Conservation (phyloP, 2,113 vertebrate genomes). For the Elgaria multicarinata region DNA sequence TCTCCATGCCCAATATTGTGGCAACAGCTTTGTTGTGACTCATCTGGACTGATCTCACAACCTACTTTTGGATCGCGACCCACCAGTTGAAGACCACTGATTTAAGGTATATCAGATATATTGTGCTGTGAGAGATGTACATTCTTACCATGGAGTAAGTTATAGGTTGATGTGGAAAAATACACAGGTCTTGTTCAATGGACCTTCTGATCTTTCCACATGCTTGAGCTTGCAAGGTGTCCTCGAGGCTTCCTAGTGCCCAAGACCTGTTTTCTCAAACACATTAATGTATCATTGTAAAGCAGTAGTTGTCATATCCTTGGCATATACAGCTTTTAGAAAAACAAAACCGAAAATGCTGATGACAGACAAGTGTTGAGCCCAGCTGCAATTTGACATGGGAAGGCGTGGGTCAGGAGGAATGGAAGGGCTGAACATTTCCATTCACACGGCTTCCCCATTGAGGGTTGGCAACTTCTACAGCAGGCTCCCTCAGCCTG, state of each 20-base stretch:
- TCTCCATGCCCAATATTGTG: too few relatives aligned
- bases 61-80: too few relatives aligned
- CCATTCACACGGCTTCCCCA: not conserved
- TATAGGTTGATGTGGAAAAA: not conserved
- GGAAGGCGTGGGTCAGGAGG: not conserved
- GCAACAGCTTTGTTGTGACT: too few relatives aligned
- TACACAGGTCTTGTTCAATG: not conserved
- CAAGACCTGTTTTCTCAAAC: not conserved
- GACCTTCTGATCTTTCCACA: not conserved
- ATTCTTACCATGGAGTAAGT: not conserved
- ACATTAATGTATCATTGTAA: not conserved
- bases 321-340: not conserved
- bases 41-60: too few relatives aligned
- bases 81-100: too few relatives aligned
- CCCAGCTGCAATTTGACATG: not conserved
- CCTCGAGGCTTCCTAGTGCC: not conserved
- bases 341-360: not conserved
- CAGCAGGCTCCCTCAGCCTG: not conserved
- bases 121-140: not conserved
- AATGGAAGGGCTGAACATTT: not conserved
- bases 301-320: not conserved
- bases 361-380: not conserved
- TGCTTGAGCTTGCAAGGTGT: not conserved
- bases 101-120: not conserved
- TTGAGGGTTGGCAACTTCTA: not conserved